Conservation (phyloP, 1,140 invertebrate genomes). For the Parapsyche elsis region DNA sequence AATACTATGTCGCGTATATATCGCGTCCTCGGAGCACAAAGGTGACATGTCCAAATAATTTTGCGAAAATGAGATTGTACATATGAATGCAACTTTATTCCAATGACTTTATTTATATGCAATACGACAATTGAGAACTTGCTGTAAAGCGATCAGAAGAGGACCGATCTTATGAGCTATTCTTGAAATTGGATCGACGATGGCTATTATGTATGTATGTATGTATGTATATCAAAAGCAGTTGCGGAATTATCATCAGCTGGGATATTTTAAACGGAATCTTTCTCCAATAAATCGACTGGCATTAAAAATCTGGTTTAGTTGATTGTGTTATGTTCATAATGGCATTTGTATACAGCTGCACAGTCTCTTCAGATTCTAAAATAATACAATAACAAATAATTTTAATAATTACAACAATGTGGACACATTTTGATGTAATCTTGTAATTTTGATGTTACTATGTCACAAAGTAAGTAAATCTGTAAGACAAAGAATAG, state of each 20-base stretch:
- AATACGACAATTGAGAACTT: slow-evolving; percentile 91
- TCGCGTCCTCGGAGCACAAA: too few species aligned
- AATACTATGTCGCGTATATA: too few species aligned
- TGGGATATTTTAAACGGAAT: slow-evolving; percentile 79
- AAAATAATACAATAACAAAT: slow-evolving; percentile 24
- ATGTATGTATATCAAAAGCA: slow-evolving; percentile 81
- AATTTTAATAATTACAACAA: background rate
- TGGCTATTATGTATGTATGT: too few species aligned
- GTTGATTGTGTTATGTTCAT: slow-evolving; percentile 78
- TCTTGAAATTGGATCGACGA: slow-evolving; percentile 90
- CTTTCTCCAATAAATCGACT: slow-evolving; percentile 72
- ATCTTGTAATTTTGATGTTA: slow-evolving; percentile 77
- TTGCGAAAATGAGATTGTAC: too few species aligned
- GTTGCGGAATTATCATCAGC: slow-evolving; percentile 70
- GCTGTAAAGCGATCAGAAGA: slow-evolving; percentile 81
- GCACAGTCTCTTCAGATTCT: slow-evolving; percentile 56
- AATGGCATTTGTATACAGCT: slow-evolving; percentile 69
- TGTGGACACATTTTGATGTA: slow-evolving; percentile 62
- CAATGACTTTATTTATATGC: too few species aligned
- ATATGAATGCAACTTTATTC: too few species aligned
- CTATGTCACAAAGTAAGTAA: slow-evolving; percentile 80
- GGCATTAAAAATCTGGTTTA: slow-evolving; percentile 76
- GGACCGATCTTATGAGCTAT: slow-evolving; percentile 94
- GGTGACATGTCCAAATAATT: too few species aligned
- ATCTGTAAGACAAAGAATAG: slow-evolving; percentile 66